Percentiles rank a stretch among this genome's conserved stretches.
Conservation (phyloP, 2,888 invertebrate species). For the Calephelis perditalis region DNA sequence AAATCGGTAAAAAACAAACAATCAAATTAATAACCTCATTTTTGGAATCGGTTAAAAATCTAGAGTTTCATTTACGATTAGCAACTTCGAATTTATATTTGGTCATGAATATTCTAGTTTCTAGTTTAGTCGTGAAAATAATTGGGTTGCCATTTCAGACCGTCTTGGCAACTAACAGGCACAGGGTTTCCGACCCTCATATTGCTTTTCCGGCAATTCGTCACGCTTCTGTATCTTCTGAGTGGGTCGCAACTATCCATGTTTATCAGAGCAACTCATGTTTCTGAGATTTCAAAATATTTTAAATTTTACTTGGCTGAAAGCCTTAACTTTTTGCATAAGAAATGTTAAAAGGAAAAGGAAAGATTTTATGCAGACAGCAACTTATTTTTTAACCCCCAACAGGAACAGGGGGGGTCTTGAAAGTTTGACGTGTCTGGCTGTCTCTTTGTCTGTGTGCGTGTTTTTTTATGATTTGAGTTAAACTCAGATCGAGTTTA, state of each 20-base stretch:
- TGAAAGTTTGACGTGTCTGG: no score
- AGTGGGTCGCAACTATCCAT: constrained; percentile 8
- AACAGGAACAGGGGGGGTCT: no score
- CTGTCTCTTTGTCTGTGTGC: no score
- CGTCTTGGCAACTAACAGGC: constrained; percentile 11
- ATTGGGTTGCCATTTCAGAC: constrained; percentile 2
- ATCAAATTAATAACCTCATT: no score
- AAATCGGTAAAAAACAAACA: no score
- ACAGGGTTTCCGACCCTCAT: constrained; percentile 11
- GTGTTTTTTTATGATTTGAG: no score
- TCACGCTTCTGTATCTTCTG: constrained; percentile 5
- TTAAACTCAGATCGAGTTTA: no score
- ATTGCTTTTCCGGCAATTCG: constrained; percentile 12
- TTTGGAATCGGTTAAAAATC: no score
- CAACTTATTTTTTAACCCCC: no score
- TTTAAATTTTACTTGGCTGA: neutral
- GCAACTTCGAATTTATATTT: neutral
- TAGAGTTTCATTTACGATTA: neutral
- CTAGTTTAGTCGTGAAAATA: constrained; percentile 7
- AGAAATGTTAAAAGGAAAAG: no score
- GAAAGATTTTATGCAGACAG: no score
- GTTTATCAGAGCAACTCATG: constrained; percentile 8
- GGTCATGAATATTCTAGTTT: neutral
- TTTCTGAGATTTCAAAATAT: neutral
- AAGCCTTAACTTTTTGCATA: neutral